phyloP scores from a whole-genome alignment of 2,797 vertebrate species.

The Margarornis squamiger region DNA sequence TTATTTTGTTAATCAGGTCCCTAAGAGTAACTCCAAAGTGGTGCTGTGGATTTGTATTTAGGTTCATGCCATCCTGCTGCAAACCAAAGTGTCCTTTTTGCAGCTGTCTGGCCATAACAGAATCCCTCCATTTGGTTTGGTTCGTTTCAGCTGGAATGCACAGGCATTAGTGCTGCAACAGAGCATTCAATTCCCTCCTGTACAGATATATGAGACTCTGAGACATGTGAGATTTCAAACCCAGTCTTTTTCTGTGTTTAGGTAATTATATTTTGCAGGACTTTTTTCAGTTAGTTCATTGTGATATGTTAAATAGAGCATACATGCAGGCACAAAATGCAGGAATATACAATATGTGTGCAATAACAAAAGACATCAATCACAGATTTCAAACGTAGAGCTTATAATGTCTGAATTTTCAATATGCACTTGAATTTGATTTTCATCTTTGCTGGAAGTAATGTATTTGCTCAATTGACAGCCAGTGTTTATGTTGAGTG shows the following conservation, averaged over 20 bases:
- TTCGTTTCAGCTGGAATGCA: background rate
- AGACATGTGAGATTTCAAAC: background rate
- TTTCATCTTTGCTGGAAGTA: background rate
- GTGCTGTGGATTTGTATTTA: no score
- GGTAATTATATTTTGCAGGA: background rate
- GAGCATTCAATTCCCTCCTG: background rate
- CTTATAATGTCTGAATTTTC: background rate
- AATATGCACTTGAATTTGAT: background rate
- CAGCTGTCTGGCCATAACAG: background rate
- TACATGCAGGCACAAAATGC: background rate
- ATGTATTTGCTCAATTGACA: background rate
- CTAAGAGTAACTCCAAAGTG: no score
- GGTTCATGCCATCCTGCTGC: no score
- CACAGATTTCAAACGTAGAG: background rate
- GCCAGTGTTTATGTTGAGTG: background rate
- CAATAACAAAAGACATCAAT: background rate
- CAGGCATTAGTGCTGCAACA: background rate
- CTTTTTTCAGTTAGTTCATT: background rate
- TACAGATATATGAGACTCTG: background rate
- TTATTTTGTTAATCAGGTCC: no score
- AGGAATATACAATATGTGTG: background rate
- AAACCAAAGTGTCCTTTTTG: background rate
- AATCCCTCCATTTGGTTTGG: background rate
- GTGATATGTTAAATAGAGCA: background rate
- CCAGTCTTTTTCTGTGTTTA: background rate